phyloP scores from a whole-genome alignment of 1,140 invertebrate genomes.

The Grapholita molesta region DNA sequence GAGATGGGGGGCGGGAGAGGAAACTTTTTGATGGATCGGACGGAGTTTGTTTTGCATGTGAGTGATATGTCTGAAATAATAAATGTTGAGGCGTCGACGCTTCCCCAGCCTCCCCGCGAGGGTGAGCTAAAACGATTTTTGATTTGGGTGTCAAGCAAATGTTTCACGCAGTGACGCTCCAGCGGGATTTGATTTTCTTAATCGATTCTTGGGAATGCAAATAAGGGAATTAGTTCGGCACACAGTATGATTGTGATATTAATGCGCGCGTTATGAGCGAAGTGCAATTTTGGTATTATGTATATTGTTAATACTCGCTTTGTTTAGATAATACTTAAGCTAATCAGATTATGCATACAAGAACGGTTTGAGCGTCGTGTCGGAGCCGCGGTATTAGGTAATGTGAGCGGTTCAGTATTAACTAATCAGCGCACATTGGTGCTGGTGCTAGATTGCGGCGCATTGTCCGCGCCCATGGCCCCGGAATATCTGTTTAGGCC shows the following conservation, averaged over 20 bases:
- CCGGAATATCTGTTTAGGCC: constrained; percentile 76
- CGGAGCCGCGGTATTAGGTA: constrained; percentile 60
- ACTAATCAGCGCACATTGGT: constrained; percentile 74
- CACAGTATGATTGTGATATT: constrained; percentile 15
- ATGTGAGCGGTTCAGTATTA: constrained; percentile 70
- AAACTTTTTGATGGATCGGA: constrained; percentile 78
- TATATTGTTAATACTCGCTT: constrained; percentile 62
- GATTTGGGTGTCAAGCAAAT: constrained; percentile 77
- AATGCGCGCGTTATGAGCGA: constrained; percentile 3
- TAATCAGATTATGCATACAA: constrained; percentile 77
- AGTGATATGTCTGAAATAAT: constrained; percentile 79
- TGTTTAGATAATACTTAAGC: constrained; percentile 65
- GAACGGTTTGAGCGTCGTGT: constrained; percentile 58
- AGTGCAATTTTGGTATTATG: constrained; percentile 30
- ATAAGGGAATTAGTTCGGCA: constrained; percentile 26
- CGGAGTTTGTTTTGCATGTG: constrained; percentile 78
- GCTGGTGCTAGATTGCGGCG: constrained; percentile 65
- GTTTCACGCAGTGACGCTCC: constrained; percentile 72
- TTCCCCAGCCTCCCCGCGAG: constrained; percentile 62
- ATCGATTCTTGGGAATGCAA: constrained; percentile 65
- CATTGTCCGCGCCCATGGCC: constrained; percentile 70
- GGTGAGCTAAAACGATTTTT: constrained; percentile 77
- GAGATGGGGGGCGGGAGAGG: constrained; percentile 42
- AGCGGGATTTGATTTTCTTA: constrained; percentile 73
- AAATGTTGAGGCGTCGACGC: constrained; percentile 77